Conservation (phyloP, 1,140 invertebrate genomes). For the Hylyphantes graminicola region DNA sequence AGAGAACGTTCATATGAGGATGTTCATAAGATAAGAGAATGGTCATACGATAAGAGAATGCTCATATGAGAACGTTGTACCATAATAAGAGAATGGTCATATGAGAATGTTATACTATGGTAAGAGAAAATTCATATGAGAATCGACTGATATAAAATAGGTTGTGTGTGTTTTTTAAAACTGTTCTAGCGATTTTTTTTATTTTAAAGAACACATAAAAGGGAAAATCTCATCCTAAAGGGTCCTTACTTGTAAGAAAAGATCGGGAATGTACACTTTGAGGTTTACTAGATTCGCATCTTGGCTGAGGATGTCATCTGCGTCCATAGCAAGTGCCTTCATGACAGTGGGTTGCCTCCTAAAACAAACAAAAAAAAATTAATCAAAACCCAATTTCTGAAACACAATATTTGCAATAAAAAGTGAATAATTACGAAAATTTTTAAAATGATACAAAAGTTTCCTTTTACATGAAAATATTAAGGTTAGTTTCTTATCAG, state of each 20-base stretch:
- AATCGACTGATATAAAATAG: too few species aligned
- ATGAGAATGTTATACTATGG: too few species aligned
- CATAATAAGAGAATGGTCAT: too few species aligned
- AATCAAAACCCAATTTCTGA: neutral
- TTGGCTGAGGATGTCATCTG: conserved; percentile 48
- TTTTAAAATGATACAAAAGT: neutral
- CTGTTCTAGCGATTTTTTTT: too few species aligned
- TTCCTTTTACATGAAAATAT: too few species aligned
- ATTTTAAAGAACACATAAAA: neutral
- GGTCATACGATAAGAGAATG: too few species aligned
- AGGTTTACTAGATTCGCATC: conserved; percentile 27
- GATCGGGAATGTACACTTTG: conserved; percentile 52
- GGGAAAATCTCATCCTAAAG: neutral
- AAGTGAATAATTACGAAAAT: neutral
- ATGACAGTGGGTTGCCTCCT: conserved; percentile 48
- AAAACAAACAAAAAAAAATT: conserved; percentile 16
- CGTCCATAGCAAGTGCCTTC: conserved; percentile 52
- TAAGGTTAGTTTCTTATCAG: too few species aligned
- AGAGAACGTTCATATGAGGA: too few species aligned
- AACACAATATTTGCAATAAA: neutral
- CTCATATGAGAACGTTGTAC: too few species aligned
- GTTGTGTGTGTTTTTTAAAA: too few species aligned
- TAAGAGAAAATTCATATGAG: too few species aligned
- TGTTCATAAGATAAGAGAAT: too few species aligned
- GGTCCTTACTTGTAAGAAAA: conserved; percentile 41